Conservation (phyloP, 2,888 invertebrate species). For the Ecdyonurus torrentis region DNA sequence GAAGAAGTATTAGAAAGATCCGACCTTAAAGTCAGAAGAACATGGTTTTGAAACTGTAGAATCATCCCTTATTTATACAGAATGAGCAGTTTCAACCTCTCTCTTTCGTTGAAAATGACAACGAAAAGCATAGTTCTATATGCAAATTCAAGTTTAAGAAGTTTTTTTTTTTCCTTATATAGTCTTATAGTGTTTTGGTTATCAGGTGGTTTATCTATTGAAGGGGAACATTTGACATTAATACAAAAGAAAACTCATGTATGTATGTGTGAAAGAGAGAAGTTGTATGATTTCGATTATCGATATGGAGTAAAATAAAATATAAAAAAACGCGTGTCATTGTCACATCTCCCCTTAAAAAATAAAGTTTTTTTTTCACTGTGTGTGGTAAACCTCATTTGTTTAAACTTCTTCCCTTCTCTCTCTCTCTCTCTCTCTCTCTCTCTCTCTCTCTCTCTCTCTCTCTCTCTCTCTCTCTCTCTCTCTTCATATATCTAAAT, state of each 20-base stretch:
- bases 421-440: too few species aligned
- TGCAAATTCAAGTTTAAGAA: not conserved
- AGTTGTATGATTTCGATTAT: conserved; percentile 3
- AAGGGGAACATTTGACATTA: not conserved
- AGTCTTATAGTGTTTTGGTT: not conserved
- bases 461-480: too few species aligned
- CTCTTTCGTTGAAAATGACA: too few species aligned
- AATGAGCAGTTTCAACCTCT: not conserved
- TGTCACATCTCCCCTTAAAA: not conserved
- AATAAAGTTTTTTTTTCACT: not conserved
- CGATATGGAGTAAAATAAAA: too few species aligned
- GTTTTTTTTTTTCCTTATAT: not conserved
- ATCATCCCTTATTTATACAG: not conserved
- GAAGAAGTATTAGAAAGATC: not conserved
- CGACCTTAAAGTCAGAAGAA: not conserved
- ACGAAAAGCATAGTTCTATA: not conserved
- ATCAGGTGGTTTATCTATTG: conserved; percentile 1
- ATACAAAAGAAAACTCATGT: not conserved
- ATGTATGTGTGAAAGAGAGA: not conserved
- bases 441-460: too few species aligned
- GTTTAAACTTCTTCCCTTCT: not conserved
- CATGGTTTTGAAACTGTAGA: not conserved
- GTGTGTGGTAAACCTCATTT: conserved; percentile 2
- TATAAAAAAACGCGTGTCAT: not conserved
- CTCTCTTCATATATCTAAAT: too few species aligned